These are phyloP conservation scores for Myotis vivesi DNA, from an alignment of 2,797 vertebrate genomes.

Conservation along the genomic window DNA sequence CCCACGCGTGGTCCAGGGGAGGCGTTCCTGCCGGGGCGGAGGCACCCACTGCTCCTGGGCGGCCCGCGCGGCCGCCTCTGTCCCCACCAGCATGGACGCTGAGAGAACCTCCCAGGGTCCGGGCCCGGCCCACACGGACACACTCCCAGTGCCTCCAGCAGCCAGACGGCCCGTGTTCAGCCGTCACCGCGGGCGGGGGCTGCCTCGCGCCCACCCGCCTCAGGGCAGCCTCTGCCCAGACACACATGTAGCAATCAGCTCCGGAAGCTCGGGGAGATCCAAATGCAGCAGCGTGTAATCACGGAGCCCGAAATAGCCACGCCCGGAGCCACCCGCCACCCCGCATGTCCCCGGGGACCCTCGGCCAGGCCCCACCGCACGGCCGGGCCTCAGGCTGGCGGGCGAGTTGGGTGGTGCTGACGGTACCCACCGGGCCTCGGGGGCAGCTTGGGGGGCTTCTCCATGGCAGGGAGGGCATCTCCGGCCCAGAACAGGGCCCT, in stretches of 20 bases:
- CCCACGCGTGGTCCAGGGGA: background rate
- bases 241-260: constrained; percentile 70
- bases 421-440: background rate
- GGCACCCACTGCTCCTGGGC: constrained; percentile 12
- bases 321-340: constrained; percentile 63
- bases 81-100: background rate
- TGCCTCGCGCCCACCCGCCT: constrained; percentile 36
- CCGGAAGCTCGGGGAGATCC: constrained; percentile 67
- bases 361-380: background rate
- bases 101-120: background rate
- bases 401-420: background rate
- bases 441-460: background rate
- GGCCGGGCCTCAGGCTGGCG: background rate
- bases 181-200: constrained; percentile 32
- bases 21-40: background rate
- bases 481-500: background rate
- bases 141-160: background rate
- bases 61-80: constrained; percentile 6
- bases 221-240: constrained; percentile 53
- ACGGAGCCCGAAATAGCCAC: constrained; percentile 61
- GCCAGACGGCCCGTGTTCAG: constrained; percentile 42
- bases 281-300: constrained; percentile 74
- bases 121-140: background rate
- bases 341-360: constrained; percentile 58
- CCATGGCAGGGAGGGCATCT: background rate